Percentiles rank a stretch among this genome's conserved stretches.
These are phyloP conservation scores for Phalacrocorax aristotelis DNA, from an alignment of 2,113 vertebrate genomes.

Conservation along the genomic window DNA sequence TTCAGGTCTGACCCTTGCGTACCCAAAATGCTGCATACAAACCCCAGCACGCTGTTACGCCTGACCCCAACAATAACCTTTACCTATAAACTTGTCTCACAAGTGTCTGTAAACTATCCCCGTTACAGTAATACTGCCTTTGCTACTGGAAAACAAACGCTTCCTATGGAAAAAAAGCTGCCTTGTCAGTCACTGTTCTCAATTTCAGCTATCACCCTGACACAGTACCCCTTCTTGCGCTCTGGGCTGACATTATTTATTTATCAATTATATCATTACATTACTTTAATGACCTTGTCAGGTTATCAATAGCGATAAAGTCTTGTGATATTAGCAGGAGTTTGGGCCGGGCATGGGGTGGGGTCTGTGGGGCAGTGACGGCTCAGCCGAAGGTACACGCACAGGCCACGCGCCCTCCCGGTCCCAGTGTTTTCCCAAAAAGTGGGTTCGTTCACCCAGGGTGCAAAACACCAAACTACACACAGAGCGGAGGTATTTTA, in stretches of 20 bases:
- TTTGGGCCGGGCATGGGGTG: too few relatives aligned
- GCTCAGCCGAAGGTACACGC: not conserved
- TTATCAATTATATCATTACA: too few relatives aligned
- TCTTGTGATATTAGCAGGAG: too few relatives aligned
- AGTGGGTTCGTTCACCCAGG: too few relatives aligned
- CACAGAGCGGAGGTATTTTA: too few relatives aligned
- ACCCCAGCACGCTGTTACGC: accelerated
- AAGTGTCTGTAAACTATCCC: not conserved
- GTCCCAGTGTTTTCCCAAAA: not conserved
- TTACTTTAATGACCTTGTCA: not conserved
- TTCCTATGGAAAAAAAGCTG: not conserved
- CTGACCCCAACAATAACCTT: too few relatives aligned
- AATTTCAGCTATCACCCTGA: not conserved
- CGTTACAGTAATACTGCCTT: not conserved
- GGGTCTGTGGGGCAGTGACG: not conserved
- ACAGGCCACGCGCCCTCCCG: accelerated
- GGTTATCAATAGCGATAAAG: not conserved
- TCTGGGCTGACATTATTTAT: not conserved
- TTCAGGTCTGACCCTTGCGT: too few relatives aligned
- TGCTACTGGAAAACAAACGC: accelerated
- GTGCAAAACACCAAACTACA: too few relatives aligned
- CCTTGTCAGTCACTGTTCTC: not conserved
- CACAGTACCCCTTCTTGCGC: not conserved
- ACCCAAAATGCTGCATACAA: accelerated
- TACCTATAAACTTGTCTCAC: not conserved